Evolutionary conservation across 2,888 invertebrate species (phyloP), one percentile per base, ranked within the genome.

Genomic region (Eretmocerus hayati): DNA sequence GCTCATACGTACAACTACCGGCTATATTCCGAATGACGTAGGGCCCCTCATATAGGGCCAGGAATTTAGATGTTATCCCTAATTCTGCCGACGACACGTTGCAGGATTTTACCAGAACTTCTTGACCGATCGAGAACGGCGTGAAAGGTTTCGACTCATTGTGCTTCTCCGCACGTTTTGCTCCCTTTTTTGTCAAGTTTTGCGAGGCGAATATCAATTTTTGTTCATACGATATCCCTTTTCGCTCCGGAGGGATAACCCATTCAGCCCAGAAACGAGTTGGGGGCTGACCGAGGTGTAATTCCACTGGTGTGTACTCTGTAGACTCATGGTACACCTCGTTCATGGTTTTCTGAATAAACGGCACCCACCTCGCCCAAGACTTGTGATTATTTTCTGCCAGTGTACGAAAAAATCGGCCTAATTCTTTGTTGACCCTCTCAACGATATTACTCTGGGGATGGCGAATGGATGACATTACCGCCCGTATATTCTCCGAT

Each of bases 1-100:
- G 26, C 11, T 9, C 11, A 26, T 26, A 11, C 6, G 26, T 26
- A 11, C 11, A 6, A 6, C 8, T 26, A 6, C 11, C 8, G 11
- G 11, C 11, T 26, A 9, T 26, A 6, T 26, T 26, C 11, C 26
- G 6, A 26, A 26, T 26, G 8, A 26, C 26, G 15, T 52, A 54
- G 1, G 52, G 50, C 2, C 52, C 51, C 30, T 54, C 52, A 15
- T 50, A 50, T 1, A 56, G 8, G 0, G 52, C 21, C 35, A 53
- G 22, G 13, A 56, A 52, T 15, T 54, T 56, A 0, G 52, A 44
- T 5, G 32, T 37, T 0, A 44, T 36, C n/a, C 52, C 40, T 2
- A 30, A n/a, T 4, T 15, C 2, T 2, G 39, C 37, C 8, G 48
- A 20, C 0, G 48, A 53, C 1, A 48, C 33, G 19, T 56, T 53